Evolutionary conservation across 1,140 invertebrate genomes (phyloP).

Genomic region (Trichonephila clavipes): DNA sequence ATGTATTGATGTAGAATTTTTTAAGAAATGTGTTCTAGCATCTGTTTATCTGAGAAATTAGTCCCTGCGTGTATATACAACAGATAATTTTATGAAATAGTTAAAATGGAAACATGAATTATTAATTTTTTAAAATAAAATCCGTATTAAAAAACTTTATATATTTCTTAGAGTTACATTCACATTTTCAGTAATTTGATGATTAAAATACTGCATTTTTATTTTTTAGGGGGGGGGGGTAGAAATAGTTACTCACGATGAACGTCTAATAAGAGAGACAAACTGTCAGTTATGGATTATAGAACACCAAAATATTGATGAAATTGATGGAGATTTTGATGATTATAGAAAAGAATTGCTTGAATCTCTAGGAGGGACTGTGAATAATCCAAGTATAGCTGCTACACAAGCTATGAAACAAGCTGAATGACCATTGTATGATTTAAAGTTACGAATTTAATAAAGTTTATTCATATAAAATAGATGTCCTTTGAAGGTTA

Average conservation of each 20-base stretch:
- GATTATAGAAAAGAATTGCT: conserved; percentile 98
- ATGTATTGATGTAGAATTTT: too few species aligned
- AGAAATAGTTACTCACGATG: conserved; percentile 99
- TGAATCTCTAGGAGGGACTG: conserved; percentile 94
- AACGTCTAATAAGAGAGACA: conserved; percentile 97
- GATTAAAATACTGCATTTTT: conserved; percentile 63
- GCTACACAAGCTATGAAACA: conserved; percentile 84
- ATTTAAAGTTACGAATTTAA: conserved; percentile 52
- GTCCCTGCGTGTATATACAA: too few species aligned
- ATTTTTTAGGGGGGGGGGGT: conserved; percentile 88
- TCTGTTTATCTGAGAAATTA: too few species aligned
- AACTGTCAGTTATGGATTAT: conserved; percentile 98
- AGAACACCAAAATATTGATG: conserved; percentile 96
- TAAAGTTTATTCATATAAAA: conserved; percentile 54
- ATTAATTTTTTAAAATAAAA: too few species aligned
- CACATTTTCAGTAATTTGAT: not conserved
- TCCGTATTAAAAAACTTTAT: not conserved
- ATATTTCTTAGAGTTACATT: not conserved
- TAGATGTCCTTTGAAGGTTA: not conserved
- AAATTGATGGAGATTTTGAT: conserved; percentile 99
- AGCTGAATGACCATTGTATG: conserved; percentile 60
- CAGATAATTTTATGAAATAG: too few species aligned
- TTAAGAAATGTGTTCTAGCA: too few species aligned
- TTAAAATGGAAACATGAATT: not conserved
- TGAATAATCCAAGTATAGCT: conserved; percentile 95